Conservation (phyloP, 2,888 invertebrate species). For the Melolontha melolontha region DNA sequence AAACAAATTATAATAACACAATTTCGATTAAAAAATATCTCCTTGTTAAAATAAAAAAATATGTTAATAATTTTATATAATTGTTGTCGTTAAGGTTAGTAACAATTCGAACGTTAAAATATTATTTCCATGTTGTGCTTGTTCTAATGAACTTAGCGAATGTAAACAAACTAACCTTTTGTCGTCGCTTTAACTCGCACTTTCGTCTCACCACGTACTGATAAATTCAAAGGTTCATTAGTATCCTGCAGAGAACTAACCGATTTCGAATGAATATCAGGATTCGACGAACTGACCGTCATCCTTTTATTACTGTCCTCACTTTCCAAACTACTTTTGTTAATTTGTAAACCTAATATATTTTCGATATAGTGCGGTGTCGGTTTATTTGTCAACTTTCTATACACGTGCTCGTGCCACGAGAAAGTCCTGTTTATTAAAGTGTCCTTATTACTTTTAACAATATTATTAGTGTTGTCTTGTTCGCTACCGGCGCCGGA, state of each 20-base stretch:
- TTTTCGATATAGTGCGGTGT: conserved; percentile 91
- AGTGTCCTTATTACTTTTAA: conserved; percentile 43
- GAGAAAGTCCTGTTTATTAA: conserved; percentile 59
- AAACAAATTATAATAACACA: no score
- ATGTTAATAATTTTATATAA: no score
- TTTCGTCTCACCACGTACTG: conserved; percentile 60
- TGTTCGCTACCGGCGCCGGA: conserved; percentile 42
- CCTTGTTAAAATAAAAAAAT: no score
- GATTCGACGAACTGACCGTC: conserved; percentile 46
- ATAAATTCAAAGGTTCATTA: conserved; percentile 64
- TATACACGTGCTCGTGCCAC: conserved; percentile 94
- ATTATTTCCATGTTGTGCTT: neutral
- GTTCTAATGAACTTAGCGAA: neutral
- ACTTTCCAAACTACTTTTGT: conserved; percentile 41
- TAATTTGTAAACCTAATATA: conserved; percentile 75
- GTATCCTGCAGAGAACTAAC: conserved; percentile 52
- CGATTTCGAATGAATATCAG: conserved; percentile 51
- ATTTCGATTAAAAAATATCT: no score
- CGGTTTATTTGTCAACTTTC: conserved; percentile 82
- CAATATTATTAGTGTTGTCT: conserved; percentile 42
- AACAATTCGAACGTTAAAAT: neutral
- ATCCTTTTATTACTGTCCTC: conserved; percentile 47
- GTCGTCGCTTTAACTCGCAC: conserved; percentile 57
- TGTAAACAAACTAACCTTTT: conserved; percentile 57
- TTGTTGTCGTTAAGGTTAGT: neutral